Conservation (phyloP, 2,113 vertebrate genomes). For the Daphoenositta chrysoptera region DNA sequence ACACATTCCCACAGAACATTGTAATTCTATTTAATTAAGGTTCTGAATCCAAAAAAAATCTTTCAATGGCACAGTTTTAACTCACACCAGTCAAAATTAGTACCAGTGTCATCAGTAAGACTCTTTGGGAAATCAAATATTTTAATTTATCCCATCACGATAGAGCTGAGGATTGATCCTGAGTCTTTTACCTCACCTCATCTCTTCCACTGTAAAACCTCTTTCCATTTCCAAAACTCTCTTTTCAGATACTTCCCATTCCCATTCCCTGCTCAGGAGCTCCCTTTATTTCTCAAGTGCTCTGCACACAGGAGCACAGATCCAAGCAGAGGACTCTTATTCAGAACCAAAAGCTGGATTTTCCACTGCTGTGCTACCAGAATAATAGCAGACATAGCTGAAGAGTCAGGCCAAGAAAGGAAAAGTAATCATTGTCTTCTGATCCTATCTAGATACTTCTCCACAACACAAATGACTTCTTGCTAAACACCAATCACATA, state of each 20-base stretch:
- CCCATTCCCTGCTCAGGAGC: background rate
- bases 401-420: background rate
- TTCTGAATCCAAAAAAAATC: background rate
- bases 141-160: background rate
- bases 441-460: background rate
- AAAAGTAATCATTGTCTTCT: background rate
- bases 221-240: background rate
- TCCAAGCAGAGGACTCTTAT: background rate
- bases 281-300: background rate
- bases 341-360: background rate
- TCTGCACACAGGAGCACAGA: background rate
- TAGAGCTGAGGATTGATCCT: background rate
- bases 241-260: background rate
- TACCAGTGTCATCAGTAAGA: background rate
- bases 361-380: background rate
- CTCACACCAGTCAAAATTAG: background rate
- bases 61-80: background rate
- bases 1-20: background rate
- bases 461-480: background rate
- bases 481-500: background rate
- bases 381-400: background rate
- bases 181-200: background rate
- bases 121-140: background rate
- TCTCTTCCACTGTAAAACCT: background rate
- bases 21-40: background rate